A percentile compares a stretch with the other conserved stretches of the same genome.
These are phyloP conservation scores for Lepidochitona cinerea DNA, from an alignment of 2,888 invertebrate genomes.

Conservation along the genomic window DNA sequence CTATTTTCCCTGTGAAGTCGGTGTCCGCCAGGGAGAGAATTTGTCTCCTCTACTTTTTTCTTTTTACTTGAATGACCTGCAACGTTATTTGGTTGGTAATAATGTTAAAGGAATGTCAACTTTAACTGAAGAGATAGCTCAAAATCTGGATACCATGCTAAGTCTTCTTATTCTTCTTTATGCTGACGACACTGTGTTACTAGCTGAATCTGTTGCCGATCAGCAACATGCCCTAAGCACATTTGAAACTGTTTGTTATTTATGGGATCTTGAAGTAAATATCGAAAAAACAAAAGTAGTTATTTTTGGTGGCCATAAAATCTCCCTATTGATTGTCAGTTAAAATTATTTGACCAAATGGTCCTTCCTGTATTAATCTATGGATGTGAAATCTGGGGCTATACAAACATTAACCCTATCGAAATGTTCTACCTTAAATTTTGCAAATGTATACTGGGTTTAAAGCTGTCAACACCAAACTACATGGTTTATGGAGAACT, in stretches of 20 bases:
- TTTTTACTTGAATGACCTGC: neutral
- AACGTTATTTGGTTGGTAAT: neutral
- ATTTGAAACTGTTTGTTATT: slow-evolving; percentile 1
- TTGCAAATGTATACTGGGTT: no score
- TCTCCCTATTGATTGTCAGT: no score
- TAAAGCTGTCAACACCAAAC: no score
- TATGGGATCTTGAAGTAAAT: slow-evolving; percentile 14
- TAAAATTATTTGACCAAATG: no score
- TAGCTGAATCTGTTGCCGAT: neutral
- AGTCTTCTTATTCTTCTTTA: neutral
- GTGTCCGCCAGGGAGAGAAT: neutral
- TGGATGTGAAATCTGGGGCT: no score
- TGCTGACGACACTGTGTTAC: slow-evolving; percentile 7
- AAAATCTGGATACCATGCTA: neutral
- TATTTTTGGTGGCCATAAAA: no score
- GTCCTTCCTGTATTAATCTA: no score
- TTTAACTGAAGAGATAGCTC: neutral
- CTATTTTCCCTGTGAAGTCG: neutral
- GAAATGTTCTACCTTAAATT: no score
- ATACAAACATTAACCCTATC: no score
- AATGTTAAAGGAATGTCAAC: neutral
- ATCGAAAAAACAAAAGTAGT: no score
- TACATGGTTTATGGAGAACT: no score
- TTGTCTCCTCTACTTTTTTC: neutral
- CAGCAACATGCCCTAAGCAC: slow-evolving; percentile 8